phyloP scores from a whole-genome alignment of 1,140 invertebrate genomes.

The Cotesia glomerata region DNA sequence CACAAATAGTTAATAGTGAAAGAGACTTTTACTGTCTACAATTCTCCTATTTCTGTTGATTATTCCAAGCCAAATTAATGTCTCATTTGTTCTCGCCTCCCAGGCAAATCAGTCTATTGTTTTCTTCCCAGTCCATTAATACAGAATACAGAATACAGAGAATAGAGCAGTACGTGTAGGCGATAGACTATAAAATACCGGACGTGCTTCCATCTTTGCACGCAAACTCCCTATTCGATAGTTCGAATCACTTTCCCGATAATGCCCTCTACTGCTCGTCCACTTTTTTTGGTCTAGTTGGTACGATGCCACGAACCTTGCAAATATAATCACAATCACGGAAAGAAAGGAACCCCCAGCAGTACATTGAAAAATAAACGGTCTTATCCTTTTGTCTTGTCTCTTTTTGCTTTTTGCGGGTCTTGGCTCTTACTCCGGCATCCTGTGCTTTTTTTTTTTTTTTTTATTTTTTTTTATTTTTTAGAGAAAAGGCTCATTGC shows the following conservation, averaged over 20 bases:
- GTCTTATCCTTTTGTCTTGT: conserved; percentile 9
- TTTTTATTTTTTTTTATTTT: not conserved
- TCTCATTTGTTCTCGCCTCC: conserved; percentile 2
- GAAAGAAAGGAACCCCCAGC: too few relatives aligned
- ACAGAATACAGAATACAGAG: not conserved
- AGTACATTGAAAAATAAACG: too few relatives aligned
- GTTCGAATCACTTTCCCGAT: conserved; percentile 54
- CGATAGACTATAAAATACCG: conserved; percentile 2
- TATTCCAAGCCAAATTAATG: not conserved
- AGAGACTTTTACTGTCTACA: not conserved
- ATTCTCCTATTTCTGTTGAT: not conserved
- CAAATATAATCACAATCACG: too few relatives aligned
- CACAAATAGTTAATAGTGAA: conserved; percentile 2
- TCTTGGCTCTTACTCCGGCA: not conserved
- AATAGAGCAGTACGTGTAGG: not conserved
- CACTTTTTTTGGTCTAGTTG: not conserved
- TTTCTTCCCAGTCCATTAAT: too few relatives aligned
- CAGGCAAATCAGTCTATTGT: conserved; percentile 1
- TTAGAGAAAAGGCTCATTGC: conserved; percentile 35
- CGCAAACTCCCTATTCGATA: conserved; percentile 41
- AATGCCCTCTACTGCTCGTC: not conserved
- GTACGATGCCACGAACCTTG: too few relatives aligned
- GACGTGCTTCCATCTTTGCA: conserved; percentile 20
- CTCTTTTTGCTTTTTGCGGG: conserved; percentile 3
- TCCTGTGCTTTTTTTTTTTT: conserved; percentile 22